Evolutionary conservation across 2,113 vertebrate species (phyloP), one percentile per base, ranked within the genome.

Genomic region (Hiodon alosoides): DNA sequence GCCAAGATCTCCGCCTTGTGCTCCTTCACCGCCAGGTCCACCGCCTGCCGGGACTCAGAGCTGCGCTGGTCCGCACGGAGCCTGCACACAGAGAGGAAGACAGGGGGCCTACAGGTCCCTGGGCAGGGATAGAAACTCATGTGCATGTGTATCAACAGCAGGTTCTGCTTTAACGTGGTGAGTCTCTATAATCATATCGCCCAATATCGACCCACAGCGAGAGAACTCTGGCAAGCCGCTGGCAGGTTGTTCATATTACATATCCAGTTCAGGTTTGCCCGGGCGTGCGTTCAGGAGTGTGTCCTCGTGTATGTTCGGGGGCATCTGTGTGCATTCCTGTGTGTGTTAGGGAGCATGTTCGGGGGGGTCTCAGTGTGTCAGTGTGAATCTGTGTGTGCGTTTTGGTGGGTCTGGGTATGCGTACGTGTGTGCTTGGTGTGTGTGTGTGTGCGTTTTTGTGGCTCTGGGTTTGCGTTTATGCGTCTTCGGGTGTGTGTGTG

Each of bases 1-100:
- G 94, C 93, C 46, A 97, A 85, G 82, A 98, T 98, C 90, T 99
- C 97, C 2, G 95, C 93, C 85, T 99, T 99, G 90, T 99, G 97
- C 73, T 99, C 97, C 84, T 98, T 98, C 55, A 99, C 96, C 0
- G 97, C 96, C 79, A 96, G 89, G 74, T 99, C 97, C 67, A 98
- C 94, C 46, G 96, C 93, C 87, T 98, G 96, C 60, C 96, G 96
- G 14, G 97, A 97, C 85, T 99, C 97, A 0, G 95, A 94, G 86
- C 90, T 97, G 46, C 97, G 94, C 88, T 99, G 97, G 80, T 99
- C 97, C 0, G 96, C 92, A 79, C 97, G 93, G 4, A 95, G 87
- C 85, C 95, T 97, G 81, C 9, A 65, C 7, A 17, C 71, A 50
- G 55, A 47, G 7, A 47, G 51, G 16, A 16, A 64, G 16, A 64